Percentiles rank a stretch among this genome's conserved stretches.
Evolutionary conservation across 1,140 invertebrate species (phyloP).

Genomic region (Drosophila truncata): DNA sequence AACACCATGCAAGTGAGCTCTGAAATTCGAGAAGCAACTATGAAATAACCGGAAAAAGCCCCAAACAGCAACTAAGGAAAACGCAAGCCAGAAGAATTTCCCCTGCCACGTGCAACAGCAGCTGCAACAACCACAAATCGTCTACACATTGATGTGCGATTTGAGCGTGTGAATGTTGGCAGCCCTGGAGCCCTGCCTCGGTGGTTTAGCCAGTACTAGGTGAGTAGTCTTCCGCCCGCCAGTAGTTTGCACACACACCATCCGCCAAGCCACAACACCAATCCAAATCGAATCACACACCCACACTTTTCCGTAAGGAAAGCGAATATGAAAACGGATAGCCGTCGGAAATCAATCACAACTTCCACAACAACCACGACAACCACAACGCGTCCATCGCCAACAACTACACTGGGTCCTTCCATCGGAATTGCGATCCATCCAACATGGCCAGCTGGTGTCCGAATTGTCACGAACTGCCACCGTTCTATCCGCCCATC

Average conservation of each 20-base stretch:
- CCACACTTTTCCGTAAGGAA: conserved; percentile 52
- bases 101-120: conserved; percentile 36
- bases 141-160: conserved; percentile 78
- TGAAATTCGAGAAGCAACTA: conserved; percentile 31
- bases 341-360: conserved; percentile 27
- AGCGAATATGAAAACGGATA: conserved; percentile 71
- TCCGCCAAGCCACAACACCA: conserved; percentile 20
- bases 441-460: conserved; percentile 81
- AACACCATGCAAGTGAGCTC: conserved; percentile 49
- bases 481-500: conserved; percentile 76
- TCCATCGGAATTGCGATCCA: conserved; percentile 50
- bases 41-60: conserved; percentile 50
- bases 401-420: conserved; percentile 23
- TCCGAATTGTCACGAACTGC: conserved; percentile 81
- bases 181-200: conserved; percentile 85
- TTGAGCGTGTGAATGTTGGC: conserved; percentile 85
- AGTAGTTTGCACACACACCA: conserved; percentile 28
- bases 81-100: conserved; percentile 32
- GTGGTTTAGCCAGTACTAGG: conserved; percentile 86
- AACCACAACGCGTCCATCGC: conserved; percentile 12
- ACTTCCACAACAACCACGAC: conserved; percentile 28
- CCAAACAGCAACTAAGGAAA: conserved; percentile 27
- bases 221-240: conserved; percentile 51
- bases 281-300: conserved; percentile 4
- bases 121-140: conserved; percentile 64